Evolutionary conservation across 2,113 vertebrate genomes (phyloP).

Genomic region (Neogale vison): DNA sequence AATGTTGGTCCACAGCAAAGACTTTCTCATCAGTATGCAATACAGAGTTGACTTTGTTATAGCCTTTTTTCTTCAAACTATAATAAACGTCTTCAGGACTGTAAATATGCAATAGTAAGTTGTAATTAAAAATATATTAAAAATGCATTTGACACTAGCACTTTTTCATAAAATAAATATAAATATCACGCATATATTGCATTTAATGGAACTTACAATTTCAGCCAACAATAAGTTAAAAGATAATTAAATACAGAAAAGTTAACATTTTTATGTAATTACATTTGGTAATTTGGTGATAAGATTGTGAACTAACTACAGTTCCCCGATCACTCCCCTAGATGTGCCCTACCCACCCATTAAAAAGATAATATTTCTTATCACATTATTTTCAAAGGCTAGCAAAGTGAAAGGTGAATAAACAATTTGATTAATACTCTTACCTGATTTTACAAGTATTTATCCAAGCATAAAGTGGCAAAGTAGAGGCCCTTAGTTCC

Average conservation of each 20-base stretch:
- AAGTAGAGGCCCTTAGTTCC: slow-evolving; percentile 86
- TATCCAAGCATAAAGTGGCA: slow-evolving; percentile 92
- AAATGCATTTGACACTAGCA: slow-evolving; percentile 23
- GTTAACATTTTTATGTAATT: neutral
- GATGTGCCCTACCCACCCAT: neutral
- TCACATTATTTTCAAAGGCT: slow-evolving; percentile 11
- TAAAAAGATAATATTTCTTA: slow-evolving; percentile 36
- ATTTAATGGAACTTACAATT: slow-evolving; percentile 30
- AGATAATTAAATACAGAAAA: slow-evolving; percentile 36
- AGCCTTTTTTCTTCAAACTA: slow-evolving; percentile 86
- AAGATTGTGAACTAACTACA: neutral
- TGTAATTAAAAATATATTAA: slow-evolving; percentile 49
- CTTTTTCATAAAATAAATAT: neutral
- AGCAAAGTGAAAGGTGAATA: neutral
- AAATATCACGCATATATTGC: neutral
- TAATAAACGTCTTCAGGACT: slow-evolving; percentile 89
- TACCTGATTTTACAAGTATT: slow-evolving; percentile 92
- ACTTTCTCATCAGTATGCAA: slow-evolving; percentile 82
- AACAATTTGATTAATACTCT: slow-evolving; percentile 35
- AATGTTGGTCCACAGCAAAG: slow-evolving; percentile 91
- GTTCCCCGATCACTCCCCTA: neutral
- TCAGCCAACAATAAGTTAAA: slow-evolving; percentile 40
- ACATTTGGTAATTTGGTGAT: slow-evolving; percentile 16
- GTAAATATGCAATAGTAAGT: slow-evolving; percentile 68
- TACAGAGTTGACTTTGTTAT: slow-evolving; percentile 86